Conservation (phyloP, 1,140 invertebrate genomes). For the Antheraea pernyi region DNA sequence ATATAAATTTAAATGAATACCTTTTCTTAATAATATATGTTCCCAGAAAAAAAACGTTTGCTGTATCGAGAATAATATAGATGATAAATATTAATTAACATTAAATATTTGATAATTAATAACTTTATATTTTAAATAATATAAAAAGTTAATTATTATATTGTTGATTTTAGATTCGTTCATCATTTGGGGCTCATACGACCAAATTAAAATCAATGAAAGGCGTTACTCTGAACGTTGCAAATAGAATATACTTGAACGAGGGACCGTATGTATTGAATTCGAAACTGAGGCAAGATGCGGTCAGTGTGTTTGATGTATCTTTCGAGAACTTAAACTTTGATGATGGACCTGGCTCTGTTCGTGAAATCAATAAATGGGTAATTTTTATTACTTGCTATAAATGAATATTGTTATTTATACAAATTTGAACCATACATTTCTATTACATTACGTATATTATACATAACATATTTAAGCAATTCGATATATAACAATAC, state of each 20-base stretch:
- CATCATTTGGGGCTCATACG: constrained; percentile 47
- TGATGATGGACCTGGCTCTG: constrained; percentile 32
- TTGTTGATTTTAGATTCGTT: constrained; percentile 53
- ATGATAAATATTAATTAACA: too few species aligned
- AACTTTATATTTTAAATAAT: too few species aligned
- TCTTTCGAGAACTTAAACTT: constrained; percentile 62
- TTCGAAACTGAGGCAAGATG: constrained; percentile 53
- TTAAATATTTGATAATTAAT: too few species aligned
- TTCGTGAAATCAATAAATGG: constrained; percentile 60
- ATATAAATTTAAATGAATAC: too few species aligned
- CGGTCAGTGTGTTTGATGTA: constrained; percentile 62
- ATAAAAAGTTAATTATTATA: neutral
- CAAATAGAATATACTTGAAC: constrained; percentile 67
- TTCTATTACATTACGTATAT: neutral
- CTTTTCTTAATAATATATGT: too few species aligned
- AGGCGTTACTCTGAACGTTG: constrained; percentile 63
- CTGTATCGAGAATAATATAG: too few species aligned
- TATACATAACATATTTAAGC: too few species aligned
- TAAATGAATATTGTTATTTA: neutral
- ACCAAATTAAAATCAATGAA: constrained; percentile 51
- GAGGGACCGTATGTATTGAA: constrained; percentile 58
- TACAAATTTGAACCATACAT: neutral
- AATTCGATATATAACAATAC: neutral
- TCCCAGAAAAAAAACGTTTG: too few species aligned
- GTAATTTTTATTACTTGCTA: constrained; percentile 37